Percentiles rank a stretch among this genome's conserved stretches.
Conservation (phyloP, 37 sponge, comb jelly and placozoan genomes). For the Cladorhizidae sp. region DNA sequence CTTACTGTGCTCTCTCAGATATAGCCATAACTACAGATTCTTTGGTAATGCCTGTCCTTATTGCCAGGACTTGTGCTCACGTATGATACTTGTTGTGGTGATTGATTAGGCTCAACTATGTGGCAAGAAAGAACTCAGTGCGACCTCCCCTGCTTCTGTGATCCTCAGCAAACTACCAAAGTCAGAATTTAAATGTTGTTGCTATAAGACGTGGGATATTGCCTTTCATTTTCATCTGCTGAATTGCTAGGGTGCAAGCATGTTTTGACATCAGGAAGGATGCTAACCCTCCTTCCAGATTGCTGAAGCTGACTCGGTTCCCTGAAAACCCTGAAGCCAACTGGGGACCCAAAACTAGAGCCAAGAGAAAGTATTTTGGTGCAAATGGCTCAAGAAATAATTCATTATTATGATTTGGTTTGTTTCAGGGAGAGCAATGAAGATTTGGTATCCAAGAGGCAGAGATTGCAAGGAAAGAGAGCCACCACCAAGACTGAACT, state of each 20-base stretch:
- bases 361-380: conserved; percentile 94
- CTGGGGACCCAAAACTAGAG: conserved; percentile 97
- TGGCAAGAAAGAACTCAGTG: conserved; percentile 49
- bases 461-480: conserved; percentile 50
- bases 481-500: conserved; percentile 1
- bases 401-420: not conserved
- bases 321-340: conserved; percentile 94
- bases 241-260: conserved; percentile 51
- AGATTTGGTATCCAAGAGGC: conserved; percentile 39
- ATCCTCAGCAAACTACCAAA: conserved; percentile 78
- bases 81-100: not conserved
- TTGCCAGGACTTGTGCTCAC: too few species aligned
- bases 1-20: too few species aligned
- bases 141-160: conserved; percentile 68
- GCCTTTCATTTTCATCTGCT: not conserved
- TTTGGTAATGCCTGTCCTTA: too few species aligned
- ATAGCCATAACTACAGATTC: not conserved
- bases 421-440: conserved; percentile 2
- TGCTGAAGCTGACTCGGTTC: conserved; percentile 77
- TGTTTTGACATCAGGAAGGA: conserved; percentile 71
- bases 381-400: not conserved
- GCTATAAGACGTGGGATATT: not conserved
- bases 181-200: conserved; percentile 12
- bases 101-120: conserved; percentile 29
- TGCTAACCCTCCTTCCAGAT: conserved; percentile 84